phyloP scores from a whole-genome alignment of 1,140 invertebrate species.

The Meloidogyne floridensis region DNA sequence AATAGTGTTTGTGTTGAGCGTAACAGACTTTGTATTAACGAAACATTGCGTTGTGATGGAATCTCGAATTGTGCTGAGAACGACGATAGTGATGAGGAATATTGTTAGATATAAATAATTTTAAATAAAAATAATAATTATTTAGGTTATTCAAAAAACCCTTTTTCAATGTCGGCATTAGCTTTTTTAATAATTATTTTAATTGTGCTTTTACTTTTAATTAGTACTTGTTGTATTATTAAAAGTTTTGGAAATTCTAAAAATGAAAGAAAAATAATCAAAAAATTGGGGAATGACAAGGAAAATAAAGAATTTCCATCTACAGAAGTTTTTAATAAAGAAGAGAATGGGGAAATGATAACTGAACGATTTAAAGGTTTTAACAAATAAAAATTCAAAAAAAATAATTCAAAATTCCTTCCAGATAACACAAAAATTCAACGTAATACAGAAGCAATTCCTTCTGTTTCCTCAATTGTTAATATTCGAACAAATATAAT shows the following conservation, averaged over 20 bases:
- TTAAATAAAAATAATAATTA: neutral
- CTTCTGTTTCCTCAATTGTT: neutral
- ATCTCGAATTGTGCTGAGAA: conserved; percentile 54
- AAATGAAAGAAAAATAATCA: neutral
- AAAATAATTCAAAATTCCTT: too few species aligned
- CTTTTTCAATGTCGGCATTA: conserved; percentile 1
- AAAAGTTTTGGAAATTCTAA: neutral
- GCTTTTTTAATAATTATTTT: conserved; percentile 1
- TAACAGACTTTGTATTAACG: conserved; percentile 50
- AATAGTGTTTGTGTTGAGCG: conserved; percentile 53
- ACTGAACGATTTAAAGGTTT: neutral
- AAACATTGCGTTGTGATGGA: conserved; percentile 48
- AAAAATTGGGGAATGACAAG: neutral
- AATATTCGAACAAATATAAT: conserved; percentile 2
- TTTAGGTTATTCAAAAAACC: conserved; percentile 2
- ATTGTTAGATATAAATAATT: conserved; percentile 34
- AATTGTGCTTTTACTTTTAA: conserved; percentile 3
- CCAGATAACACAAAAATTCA: neutral
- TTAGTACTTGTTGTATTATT: conserved; percentile 1
- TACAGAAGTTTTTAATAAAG: neutral
- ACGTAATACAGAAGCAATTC: neutral
- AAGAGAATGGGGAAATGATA: neutral
- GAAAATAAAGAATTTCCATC: neutral
- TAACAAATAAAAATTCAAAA: too few species aligned
- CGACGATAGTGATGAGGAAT: conserved; percentile 53